Percentiles rank a stretch among this genome's conserved stretches.
These are phyloP conservation scores for Cyrtonyx montezumae DNA, from an alignment of 2,113 vertebrate genomes.

Conservation along the genomic window DNA sequence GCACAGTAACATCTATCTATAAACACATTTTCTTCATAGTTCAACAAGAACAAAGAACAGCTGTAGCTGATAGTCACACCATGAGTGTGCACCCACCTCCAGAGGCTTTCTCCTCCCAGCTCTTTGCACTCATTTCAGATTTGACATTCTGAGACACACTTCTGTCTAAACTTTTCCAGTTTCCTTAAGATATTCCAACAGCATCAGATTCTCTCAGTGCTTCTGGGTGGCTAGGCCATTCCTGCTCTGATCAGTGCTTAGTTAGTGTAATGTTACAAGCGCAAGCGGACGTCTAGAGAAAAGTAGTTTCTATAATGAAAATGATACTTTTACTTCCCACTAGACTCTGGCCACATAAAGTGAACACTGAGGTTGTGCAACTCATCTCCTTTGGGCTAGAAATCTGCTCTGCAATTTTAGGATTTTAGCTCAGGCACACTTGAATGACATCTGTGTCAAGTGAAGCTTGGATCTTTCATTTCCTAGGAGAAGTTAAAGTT, in stretches of 20 bases:
- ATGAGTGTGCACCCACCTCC: not conserved
- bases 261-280: not conserved
- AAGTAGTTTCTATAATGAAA: slow-evolving; percentile 7
- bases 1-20: not conserved
- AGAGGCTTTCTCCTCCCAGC: not conserved
- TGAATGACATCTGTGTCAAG: not conserved
- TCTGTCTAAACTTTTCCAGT: not conserved
- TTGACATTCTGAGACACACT: not conserved
- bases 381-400: not conserved
- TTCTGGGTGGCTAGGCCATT: not conserved
- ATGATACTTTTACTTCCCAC: not conserved
- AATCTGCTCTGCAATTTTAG: not conserved
- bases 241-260: not conserved
- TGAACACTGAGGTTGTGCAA: not conserved
- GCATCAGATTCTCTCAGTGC: not conserved
- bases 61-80: not conserved
- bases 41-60: slow-evolving; percentile 23
- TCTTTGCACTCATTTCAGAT: not conserved
- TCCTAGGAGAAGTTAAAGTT: not conserved
- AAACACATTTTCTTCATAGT: slow-evolving; percentile 6
- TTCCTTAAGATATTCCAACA: not conserved
- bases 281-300: not conserved
- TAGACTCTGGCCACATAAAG: not conserved
- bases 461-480: not conserved
- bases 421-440: too few species aligned